A percentile compares a stretch with the other conserved stretches of the same genome.
These are phyloP conservation scores for Halocynthia roretzi DNA, from an alignment of 23 tunicate species.

Conservation along the genomic window DNA sequence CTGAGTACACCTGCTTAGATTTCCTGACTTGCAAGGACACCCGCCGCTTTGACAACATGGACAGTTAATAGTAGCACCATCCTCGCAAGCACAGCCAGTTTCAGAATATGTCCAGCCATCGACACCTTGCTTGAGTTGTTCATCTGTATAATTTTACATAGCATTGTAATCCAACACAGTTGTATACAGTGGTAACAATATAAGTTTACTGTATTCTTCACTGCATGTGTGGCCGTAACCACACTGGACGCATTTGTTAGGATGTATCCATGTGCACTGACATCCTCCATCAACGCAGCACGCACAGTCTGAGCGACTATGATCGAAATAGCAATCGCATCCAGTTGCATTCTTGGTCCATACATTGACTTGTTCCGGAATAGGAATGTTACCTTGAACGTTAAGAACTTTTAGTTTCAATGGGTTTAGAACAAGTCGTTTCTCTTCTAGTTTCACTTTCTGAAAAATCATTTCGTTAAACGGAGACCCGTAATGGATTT, in stretches of 20 bases:
- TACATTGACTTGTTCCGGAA: not conserved
- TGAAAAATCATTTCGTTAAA: too few relatives aligned
- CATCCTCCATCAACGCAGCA: constrained; percentile 26
- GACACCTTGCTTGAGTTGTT: not conserved
- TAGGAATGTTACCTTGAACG: too few relatives aligned
- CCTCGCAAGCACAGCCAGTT: constrained; percentile 15
- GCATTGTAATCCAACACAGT: too few relatives aligned
- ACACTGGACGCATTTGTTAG: constrained; percentile 17
- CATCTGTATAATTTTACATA: not conserved
- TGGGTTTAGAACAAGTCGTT: too few relatives aligned
- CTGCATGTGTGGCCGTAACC: constrained; percentile 19
- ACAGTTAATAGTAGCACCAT: not conserved
- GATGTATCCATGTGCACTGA: constrained; percentile 9
- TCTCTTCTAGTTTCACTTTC: too few relatives aligned
- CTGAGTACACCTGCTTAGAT: not conserved
- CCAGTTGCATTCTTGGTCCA: constrained; percentile 10
- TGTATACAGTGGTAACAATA: not conserved
- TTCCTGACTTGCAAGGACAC: constrained; percentile 16
- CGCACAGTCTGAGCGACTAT: constrained; percentile 10
- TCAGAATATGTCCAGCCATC: constrained; percentile 21
- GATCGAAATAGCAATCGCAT: constrained; percentile 17
- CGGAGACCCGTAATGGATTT: too few relatives aligned
- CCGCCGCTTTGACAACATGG: constrained; percentile 21
- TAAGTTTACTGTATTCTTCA: not conserved
- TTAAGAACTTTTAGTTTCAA: too few relatives aligned